phyloP scores from a whole-genome alignment of 2,113 vertebrate species.

The Semnopithecus entellus region DNA sequence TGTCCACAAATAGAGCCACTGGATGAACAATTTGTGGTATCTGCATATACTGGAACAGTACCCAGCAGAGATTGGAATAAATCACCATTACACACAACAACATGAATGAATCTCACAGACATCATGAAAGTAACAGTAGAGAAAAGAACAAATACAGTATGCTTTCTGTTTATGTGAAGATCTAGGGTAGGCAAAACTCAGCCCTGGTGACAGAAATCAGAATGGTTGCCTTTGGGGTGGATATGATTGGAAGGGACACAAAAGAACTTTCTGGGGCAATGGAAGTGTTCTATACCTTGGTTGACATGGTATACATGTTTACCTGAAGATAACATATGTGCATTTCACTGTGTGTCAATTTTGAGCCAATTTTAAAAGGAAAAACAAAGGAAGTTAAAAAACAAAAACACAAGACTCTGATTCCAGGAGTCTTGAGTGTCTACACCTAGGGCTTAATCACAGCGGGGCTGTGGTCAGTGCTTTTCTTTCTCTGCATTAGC shows the following conservation, averaged over 20 bases:
- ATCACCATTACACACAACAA: rapidly evolving
- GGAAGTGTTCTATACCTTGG: not conserved
- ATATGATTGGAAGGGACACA: not conserved
- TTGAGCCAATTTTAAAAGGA: not conserved
- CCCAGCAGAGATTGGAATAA: not conserved
- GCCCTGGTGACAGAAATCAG: not conserved
- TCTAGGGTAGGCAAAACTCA: not conserved
- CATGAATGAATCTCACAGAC: not conserved
- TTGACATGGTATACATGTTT: not conserved
- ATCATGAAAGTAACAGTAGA: not conserved
- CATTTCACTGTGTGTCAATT: not conserved
- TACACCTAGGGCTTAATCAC: no score
- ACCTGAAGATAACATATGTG: not conserved
- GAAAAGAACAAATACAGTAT: not conserved
- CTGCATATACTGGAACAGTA: not conserved
- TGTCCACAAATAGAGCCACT: not conserved
- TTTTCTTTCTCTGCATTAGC: not conserved
- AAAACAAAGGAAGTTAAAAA: not conserved
- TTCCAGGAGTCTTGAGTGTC: not conserved
- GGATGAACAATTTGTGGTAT: not conserved
- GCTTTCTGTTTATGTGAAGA: not conserved
- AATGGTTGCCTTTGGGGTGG: not conserved
- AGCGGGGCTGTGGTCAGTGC: rapidly evolving
- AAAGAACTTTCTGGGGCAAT: not conserved
- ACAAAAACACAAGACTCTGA: not conserved